A percentile compares a stretch with the other conserved stretches of the same genome.
These are phyloP conservation scores for Bubo bubo DNA, from an alignment of 2,113 vertebrate species.

Conservation along the genomic window DNA sequence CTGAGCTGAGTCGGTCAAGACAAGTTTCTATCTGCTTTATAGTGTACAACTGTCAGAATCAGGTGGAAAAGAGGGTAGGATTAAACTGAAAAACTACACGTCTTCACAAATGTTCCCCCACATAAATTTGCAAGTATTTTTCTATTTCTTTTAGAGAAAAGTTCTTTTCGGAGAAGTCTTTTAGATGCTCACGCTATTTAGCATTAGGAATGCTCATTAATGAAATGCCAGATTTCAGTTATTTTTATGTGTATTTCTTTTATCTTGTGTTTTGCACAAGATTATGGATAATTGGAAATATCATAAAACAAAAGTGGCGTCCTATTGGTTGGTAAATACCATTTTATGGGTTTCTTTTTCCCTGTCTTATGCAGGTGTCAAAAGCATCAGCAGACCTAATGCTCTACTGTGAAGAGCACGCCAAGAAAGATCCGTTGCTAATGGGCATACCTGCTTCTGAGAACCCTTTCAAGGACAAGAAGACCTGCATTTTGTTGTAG, in stretches of 20 bases:
- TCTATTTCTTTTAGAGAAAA: not conserved
- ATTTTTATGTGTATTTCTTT: not conserved
- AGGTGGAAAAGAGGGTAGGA: not conserved
- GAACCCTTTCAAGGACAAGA: constrained; percentile 99
- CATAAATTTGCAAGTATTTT: not conserved
- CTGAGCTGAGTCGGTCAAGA: not conserved
- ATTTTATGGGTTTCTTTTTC: fast-evolving
- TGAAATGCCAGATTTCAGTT: not conserved
- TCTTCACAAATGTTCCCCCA: not conserved
- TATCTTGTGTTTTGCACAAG: constrained; percentile 68
- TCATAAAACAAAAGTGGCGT: constrained; percentile 96
- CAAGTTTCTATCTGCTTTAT: not conserved
- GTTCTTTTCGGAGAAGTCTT: not conserved
- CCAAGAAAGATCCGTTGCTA: constrained; percentile 89
- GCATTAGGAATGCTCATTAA: not conserved
- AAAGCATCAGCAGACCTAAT: constrained; percentile 92
- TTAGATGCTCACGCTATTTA: not conserved
- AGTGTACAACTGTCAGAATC: not conserved
- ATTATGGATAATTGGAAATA: constrained; percentile 97
- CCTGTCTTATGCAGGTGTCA: constrained; percentile 81
- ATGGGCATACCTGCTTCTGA: constrained; percentile 92
- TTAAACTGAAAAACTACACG: not conserved
- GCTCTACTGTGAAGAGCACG: constrained; percentile 90
- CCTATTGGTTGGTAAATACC: constrained; percentile 85
- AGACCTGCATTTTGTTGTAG: constrained; percentile 91